A percentile compares a stretch with the other conserved stretches of the same genome.
Conservation (phyloP, 2,888 invertebrate species). For the Hypomecis atomaria region DNA sequence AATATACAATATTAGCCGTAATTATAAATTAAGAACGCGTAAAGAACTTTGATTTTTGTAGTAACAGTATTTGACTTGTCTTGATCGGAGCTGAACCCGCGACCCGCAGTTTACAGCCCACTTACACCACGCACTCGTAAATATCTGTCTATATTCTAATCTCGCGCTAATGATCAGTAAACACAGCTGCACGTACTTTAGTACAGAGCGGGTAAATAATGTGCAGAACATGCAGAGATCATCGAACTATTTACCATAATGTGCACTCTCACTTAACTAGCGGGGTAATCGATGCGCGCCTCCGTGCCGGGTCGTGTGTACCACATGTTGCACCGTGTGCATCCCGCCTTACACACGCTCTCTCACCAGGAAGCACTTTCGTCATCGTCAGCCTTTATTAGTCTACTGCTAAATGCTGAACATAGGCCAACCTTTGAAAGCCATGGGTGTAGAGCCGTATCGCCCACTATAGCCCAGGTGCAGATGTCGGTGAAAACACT, state of each 20-base stretch:
- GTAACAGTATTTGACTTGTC: constrained; percentile 12
- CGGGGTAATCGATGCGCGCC: constrained; percentile 40
- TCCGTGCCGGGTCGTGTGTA: constrained; percentile 48
- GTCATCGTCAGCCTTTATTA: not conserved
- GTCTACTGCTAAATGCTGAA: not conserved
- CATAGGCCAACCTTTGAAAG: no score
- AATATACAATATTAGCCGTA: not conserved
- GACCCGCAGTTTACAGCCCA: constrained; percentile 27
- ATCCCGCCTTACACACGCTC: constrained; percentile 24
- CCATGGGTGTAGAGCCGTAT: no score
- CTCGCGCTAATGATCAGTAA: constrained; percentile 32
- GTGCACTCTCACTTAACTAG: constrained; percentile 55
- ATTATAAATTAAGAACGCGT: not conserved
- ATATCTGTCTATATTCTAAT: constrained; percentile 33
- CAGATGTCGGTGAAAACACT: no score
- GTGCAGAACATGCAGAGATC: constrained; percentile 41
- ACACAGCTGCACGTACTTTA: constrained; percentile 33
- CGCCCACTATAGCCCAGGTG: no score
- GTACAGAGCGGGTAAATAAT: constrained; percentile 32
- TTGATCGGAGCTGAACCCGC: constrained; percentile 25
- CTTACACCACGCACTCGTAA: constrained; percentile 33
- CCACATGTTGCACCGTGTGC: constrained; percentile 25
- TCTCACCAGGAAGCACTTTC: not conserved
- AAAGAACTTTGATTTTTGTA: not conserved
- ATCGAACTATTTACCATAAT: constrained; percentile 53